Percentiles rank a stretch among this genome's conserved stretches.
Conservation (phyloP, 2,888 invertebrate genomes). For the Cenopis cana region DNA sequence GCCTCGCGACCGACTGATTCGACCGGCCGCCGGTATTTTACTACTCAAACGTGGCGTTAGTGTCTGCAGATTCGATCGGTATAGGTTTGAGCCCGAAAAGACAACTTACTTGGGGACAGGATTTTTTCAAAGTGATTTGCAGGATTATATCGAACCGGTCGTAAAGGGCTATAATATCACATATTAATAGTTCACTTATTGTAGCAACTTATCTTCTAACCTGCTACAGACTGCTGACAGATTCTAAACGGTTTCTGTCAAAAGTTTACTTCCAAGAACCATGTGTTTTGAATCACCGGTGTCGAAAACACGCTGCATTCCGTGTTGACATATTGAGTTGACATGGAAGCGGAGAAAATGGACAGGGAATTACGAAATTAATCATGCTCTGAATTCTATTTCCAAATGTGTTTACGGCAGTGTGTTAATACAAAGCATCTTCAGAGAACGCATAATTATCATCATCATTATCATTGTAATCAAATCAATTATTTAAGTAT, state of each 20-base stretch:
- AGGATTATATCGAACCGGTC: no score
- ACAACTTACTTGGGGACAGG: no score
- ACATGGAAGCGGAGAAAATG: conserved; percentile 28
- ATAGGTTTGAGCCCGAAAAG: no score
- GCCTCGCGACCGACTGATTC: no score
- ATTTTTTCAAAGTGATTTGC: no score
- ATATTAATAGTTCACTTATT: neutral
- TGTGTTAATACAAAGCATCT: no score
- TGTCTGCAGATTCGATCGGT: no score
- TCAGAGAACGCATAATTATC: no score
- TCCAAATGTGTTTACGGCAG: conserved; percentile 3
- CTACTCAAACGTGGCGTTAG: no score
- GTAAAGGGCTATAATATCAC: neutral
- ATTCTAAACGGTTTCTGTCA: conserved; percentile 18
- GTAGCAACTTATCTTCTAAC: conserved; percentile 1
- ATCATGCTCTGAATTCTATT: conserved; percentile 26
- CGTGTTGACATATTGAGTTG: conserved; percentile 38
- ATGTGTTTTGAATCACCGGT: conserved; percentile 10
- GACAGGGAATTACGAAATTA: conserved; percentile 22
- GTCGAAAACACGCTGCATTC: conserved; percentile 17
- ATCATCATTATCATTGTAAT: no score
- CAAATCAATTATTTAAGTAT: no score
- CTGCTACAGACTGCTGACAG: conserved; percentile 7
- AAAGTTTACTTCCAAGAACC: conserved; percentile 6
- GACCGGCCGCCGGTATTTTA: no score